These are phyloP conservation scores for Platycheirus albimanus DNA, from an alignment of 2,888 invertebrate species.

Conservation along the genomic window DNA sequence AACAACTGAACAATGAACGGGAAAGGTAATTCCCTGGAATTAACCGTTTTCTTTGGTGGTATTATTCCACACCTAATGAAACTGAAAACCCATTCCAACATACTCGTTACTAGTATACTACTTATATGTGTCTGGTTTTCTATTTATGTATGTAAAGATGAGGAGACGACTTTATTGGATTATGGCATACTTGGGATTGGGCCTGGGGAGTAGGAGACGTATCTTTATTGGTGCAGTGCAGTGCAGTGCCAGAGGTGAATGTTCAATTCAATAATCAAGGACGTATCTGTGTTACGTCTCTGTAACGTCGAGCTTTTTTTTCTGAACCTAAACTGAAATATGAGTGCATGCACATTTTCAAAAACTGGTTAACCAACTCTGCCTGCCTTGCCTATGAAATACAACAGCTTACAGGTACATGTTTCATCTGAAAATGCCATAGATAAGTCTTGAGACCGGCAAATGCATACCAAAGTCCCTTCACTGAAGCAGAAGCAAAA, in stretches of 20 bases:
- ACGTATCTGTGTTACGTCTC: slow-evolving; percentile 20
- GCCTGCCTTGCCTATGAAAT: no score
- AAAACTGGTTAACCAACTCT: slow-evolving; percentile 30
- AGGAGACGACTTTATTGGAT: slow-evolving; percentile 34
- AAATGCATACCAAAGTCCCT: slow-evolving; percentile 26
- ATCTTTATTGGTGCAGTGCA: not conserved
- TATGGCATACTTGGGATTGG: slow-evolving; percentile 22
- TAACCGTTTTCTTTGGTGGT: slow-evolving; percentile 14
- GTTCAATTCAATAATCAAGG: slow-evolving; percentile 42
- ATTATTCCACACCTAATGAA: slow-evolving; percentile 34
- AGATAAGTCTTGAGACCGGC: slow-evolving; percentile 29
- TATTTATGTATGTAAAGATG: not conserved
- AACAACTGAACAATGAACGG: not conserved
- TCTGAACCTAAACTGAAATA: slow-evolving; percentile 5
- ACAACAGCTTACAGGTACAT: not conserved
- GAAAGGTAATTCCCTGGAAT: slow-evolving; percentile 18
- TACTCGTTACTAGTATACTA: no score
- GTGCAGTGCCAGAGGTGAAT: slow-evolving; percentile 4
- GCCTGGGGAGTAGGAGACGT: slow-evolving; percentile 8
- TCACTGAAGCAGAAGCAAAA: not conserved
- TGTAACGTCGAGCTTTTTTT: slow-evolving; percentile 20
- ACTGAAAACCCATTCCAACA: slow-evolving; percentile 21
- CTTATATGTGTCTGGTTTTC: slow-evolving; percentile 10
- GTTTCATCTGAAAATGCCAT: slow-evolving; percentile 31
- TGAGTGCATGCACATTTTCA: slow-evolving; percentile 27